phyloP scores from a whole-genome alignment of 2,797 vertebrate genomes.

The Gastrophryne carolinensis region DNA sequence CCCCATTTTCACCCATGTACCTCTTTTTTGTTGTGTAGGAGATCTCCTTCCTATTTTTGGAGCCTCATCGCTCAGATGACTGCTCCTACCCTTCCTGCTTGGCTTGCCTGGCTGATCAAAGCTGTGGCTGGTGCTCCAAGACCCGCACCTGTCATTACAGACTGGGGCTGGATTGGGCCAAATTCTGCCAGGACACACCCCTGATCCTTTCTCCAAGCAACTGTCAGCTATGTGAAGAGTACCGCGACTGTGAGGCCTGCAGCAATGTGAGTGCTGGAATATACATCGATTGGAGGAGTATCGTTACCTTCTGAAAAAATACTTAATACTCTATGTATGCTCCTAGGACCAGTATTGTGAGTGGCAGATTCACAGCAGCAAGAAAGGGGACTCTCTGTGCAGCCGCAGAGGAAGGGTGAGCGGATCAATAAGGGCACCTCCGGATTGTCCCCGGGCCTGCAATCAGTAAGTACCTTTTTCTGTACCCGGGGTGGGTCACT shows the following conservation, averaged over 20 bases:
- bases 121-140: constrained; percentile 87
- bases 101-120: constrained; percentile 87
- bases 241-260: constrained; percentile 86
- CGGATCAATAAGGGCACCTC: constrained; percentile 78
- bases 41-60: constrained; percentile 90
- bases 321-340: not conserved
- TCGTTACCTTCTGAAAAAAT: not conserved
- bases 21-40: constrained; percentile 65
- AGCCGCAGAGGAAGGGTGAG: constrained; percentile 81
- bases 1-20: not conserved
- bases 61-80: constrained; percentile 81
- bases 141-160: constrained; percentile 77
- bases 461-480: constrained; percentile 81
- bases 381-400: constrained; percentile 87
- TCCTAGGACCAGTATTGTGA: constrained; percentile 84
- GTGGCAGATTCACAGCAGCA: constrained; percentile 87
- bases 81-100: constrained; percentile 83
- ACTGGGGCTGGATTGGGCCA: constrained; percentile 60
- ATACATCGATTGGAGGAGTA: not conserved
- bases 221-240: constrained; percentile 85
- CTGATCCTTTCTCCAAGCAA: constrained; percentile 80
- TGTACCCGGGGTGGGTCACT: too few relatives aligned
- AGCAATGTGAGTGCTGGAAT: constrained; percentile 71
- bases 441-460: constrained; percentile 82
- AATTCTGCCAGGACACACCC: constrained; percentile 65